Evolutionary conservation across 2,888 invertebrate genomes (phyloP), one percentile per base, ranked within the genome.

Genomic region (Crematogaster levior): DNA sequence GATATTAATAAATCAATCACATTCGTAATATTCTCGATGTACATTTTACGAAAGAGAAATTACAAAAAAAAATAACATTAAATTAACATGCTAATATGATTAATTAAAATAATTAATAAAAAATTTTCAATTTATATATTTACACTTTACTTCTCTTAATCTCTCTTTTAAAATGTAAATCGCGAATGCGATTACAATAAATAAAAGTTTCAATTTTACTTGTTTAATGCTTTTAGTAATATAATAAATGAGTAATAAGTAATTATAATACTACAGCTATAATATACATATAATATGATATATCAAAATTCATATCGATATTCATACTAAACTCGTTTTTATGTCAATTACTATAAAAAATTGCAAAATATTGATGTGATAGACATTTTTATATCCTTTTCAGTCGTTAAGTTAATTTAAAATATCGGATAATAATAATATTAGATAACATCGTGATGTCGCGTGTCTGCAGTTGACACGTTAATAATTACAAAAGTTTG

Each of bases 401-500:
- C 4, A 63, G 27, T 21, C n/a, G n/a, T n/a, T n/a, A n/a, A 4
- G 9, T 46, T n/a, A 7, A 12, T 30, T n/a, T 68, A 7, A 48
- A 51, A 21, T 51, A 46, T 9, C n/a, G n/a, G 24, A 2, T 40
- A 40, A 66, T 40, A 40, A 66, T 30, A 43, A 70, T 30, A 77
- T 53, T 77, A 61, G 48, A 12, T 34, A 48, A 61, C 37, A 53
- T 65, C n/a, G 34, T 18, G 21, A 18, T 10, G 30, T 15, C 53
- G 34, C n/a, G 58, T 37, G 63, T 63, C 65, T 84, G 77, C 48
- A 21, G 27, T 18, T 84, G 84, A 58, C 77, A 84, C 21, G 77
- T 56, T 70, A 68, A 72, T 84, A 75, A 72, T 84, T 79, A 58
- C 77, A 43, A 48, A 70, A 77, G 61, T 81, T 82, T 24, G 51